Conservation (phyloP, 2,888 invertebrate species). For the Dolichopus griseipennis region DNA sequence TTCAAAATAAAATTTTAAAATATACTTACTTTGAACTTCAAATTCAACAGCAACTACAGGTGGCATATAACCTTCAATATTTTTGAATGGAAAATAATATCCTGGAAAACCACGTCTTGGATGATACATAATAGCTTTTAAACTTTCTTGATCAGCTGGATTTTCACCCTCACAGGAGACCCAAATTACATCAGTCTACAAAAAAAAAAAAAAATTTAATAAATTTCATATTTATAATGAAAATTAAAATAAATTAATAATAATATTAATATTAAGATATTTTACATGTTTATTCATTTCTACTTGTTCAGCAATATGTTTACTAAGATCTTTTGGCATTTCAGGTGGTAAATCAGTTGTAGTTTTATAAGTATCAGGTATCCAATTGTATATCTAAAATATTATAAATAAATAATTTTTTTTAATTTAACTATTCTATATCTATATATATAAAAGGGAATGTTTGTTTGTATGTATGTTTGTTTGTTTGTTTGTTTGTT, state of each 20-base stretch:
- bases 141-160: constrained; percentile 85
- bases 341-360: constrained; percentile 57
- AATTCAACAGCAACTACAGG: constrained; percentile 85
- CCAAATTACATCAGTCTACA: constrained; percentile 67
- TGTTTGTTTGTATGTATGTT: too few species aligned
- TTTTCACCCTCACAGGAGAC: constrained; percentile 93
- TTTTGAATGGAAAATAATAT: constrained; percentile 79
- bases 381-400: constrained; percentile 78
- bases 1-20: neutral
- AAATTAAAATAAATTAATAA: too few species aligned
- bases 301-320: constrained; percentile 51
- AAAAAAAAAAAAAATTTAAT: constrained; percentile 20
- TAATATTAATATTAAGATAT: neutral
- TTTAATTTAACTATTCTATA: constrained; percentile 6
- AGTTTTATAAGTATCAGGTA: constrained; percentile 67
- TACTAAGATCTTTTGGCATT: constrained; percentile 69
- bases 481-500: too few species aligned
- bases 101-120: constrained; percentile 75
- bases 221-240: neutral
- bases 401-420: constrained; percentile 7
- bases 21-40: constrained; percentile 46
- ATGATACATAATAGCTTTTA: constrained; percentile 82
- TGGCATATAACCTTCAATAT: constrained; percentile 76
- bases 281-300: constrained; percentile 17
- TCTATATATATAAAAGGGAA: neutral